A percentile compares a stretch with the other conserved stretches of the same genome.
Conservation (phyloP, 2,888 invertebrate genomes). For the Coelinius sp. region DNA sequence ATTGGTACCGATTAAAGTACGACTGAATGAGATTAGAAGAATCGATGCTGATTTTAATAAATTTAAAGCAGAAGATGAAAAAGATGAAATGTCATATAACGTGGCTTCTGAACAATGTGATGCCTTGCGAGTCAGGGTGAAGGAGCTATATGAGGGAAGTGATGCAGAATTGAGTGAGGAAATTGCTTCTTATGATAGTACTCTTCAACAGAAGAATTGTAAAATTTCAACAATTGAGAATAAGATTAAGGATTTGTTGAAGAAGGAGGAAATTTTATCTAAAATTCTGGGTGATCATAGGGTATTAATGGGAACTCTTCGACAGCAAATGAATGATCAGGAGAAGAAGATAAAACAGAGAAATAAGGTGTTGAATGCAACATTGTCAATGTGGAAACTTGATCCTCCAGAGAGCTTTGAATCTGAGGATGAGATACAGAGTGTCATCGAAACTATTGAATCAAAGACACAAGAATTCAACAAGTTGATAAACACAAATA, state of each 20-base stretch:
- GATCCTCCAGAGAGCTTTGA: constrained; percentile 50
- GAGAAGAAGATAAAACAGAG: constrained; percentile 67
- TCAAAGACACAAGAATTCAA: constrained; percentile 57
- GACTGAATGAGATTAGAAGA: constrained; percentile 68
- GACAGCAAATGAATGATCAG: constrained; percentile 71
- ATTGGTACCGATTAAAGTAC: constrained; percentile 69
- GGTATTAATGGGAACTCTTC: constrained; percentile 70
- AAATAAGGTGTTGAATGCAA: constrained; percentile 64
- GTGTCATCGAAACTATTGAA: constrained; percentile 50
- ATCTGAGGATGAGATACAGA: constrained; percentile 54
- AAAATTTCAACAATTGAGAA: constrained; percentile 65
- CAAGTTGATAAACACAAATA: constrained; percentile 56
- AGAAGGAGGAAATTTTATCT: constrained; percentile 66
- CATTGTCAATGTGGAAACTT: constrained; percentile 61
- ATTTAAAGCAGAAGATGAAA: constrained; percentile 67
- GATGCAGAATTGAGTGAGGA: constrained; percentile 76
- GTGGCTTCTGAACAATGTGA: constrained; percentile 73
- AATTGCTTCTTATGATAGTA: constrained; percentile 73
- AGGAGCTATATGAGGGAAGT: constrained; percentile 76
- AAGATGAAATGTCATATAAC: constrained; percentile 73
- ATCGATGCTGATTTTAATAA: constrained; percentile 63
- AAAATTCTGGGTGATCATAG: constrained; percentile 69
- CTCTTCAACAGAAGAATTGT: constrained; percentile 69
- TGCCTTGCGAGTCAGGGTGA: constrained; percentile 76
- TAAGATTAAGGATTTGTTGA: constrained; percentile 57